Evolutionary conservation across 2,888 invertebrate species (phyloP), one percentile per base, ranked within the genome.

Genomic region (Lysandra coridon): DNA sequence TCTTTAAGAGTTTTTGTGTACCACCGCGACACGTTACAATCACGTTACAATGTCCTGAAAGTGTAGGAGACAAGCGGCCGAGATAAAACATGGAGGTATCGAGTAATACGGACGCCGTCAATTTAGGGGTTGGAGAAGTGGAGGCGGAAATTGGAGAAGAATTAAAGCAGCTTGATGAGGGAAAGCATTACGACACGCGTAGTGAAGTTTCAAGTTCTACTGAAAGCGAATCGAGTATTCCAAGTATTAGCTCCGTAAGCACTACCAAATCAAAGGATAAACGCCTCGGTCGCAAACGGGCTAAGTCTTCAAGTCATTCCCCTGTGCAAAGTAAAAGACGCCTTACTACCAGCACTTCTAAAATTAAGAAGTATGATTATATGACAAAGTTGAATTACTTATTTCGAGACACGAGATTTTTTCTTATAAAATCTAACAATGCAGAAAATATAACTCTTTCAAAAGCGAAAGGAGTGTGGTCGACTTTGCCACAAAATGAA

Each of bases 391-490:
- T 99, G 83, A 98, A 98, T 93, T 99, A 99, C 92, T 95, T 99
- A 84, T 99, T 99, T 91, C 96, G 98, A 84, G 98, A 98, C 89
- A 98, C 99, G 78, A 96, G 97, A 83, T 99, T 98, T 95, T 99
- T 99, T 94, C 96, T 99, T 80, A 99, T 99, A 86, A 99, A 99
- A 93, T 99, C 99, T 78, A 99, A 99, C 92, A 99, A 99, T 92
- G 97, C 98, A 80, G 99, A 99, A 92, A 99, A 99, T 91, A 98
- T 99, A 78, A 97, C 97, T 60, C 90, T 99, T 80, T 98, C 99
- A 1, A 99, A 99, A 92, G 97, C 97, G 23, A 98, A 98, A 95
- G 98, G 98, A 82, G 99, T 99, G 4, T 99, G 99, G 99, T 99
- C 99, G 3, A 99, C 99, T 3, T 96, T 99, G 80, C 99, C 99